Conservation (phyloP, 2,888 invertebrate genomes). For the Oscheius sp. region DNA sequence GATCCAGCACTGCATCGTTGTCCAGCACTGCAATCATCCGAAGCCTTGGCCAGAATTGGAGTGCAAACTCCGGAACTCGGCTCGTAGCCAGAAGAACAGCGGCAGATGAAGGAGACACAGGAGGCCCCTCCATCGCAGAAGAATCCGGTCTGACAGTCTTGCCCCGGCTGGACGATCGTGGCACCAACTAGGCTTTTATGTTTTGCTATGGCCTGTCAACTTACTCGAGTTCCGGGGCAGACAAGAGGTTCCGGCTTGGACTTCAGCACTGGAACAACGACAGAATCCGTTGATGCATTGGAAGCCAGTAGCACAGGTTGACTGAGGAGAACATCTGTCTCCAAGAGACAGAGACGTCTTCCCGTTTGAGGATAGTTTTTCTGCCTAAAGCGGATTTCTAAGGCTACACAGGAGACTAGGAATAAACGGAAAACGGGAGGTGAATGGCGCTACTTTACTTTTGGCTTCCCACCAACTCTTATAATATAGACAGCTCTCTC, state of each 20-base stretch:
- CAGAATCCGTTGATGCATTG: conserved; percentile 40
- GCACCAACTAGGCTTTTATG: conserved; percentile 55
- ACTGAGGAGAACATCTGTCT: conserved; percentile 33
- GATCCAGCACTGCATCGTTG: conserved; percentile 35
- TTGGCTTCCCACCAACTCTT: too few species aligned
- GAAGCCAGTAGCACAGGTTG: conserved; percentile 21
- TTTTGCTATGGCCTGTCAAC: not conserved
- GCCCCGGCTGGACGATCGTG: conserved; percentile 61
- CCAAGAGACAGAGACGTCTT: conserved; percentile 12
- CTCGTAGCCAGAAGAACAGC: conserved; percentile 50
- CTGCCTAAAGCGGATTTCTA: not conserved
- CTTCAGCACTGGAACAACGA: conserved; percentile 37
- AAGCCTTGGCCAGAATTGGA: conserved; percentile 35
- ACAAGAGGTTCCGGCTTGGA: conserved; percentile 37
- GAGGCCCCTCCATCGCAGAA: conserved; percentile 70
- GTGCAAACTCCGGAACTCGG: conserved; percentile 40
- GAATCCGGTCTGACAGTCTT: conserved; percentile 51
- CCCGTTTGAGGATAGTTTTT: not conserved
- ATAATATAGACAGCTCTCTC: too few species aligned
- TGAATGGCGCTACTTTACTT: too few species aligned
- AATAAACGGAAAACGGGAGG: too few species aligned
- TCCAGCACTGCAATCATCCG: conserved; percentile 19
- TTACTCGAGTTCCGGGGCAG: conserved; percentile 24
- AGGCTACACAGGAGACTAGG: too few species aligned
- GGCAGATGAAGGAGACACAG: conserved; percentile 55